Base-by-base conservation (phyloP, 2,113 vertebrate genomes). In the Lycocorax pyrrhopterus region DNA sequence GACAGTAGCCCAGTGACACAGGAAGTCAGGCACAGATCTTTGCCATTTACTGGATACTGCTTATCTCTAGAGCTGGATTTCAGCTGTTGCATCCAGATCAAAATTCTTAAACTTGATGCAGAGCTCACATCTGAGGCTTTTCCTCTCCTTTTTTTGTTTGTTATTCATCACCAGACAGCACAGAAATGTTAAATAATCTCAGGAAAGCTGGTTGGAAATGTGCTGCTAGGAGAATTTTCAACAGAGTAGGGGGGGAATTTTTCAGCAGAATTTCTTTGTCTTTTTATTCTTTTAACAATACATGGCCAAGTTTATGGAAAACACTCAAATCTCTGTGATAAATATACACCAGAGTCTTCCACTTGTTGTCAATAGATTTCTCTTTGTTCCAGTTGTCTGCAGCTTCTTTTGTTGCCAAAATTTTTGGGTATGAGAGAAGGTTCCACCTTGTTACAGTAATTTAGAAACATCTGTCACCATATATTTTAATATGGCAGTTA, bases 391-490 rank as follows among this genome's bases (percentile, higher is more conserved):
- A 89, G 80, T 46, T 96, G 80, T 96, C 92, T 92, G 26, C 53
- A 86, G 73, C 69, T 87, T 90, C 69, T 90, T 96, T 93, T 96
- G 83, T 94, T 91, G 83, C 43, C 59, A 93, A 32, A 75, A 69
- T 59, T 75, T 95, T 71, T 87, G 76, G 18, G 73, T 96, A 79
- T 84, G 73, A 72, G 90, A 90, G 79, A 75, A 93, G 51, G 87
- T 92, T 95, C 86, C 62, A 87, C 93, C 91, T 96, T 82, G 80
- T 96, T 94, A 95, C 92, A 93, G 94, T 75, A 86, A 96, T 94
- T 96, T 93, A 89, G 75, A 96, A 96, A 90, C 96, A 96, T 95
- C 96, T 96, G 95, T 76, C 51, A 55, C 80, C 92, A 93, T 96
- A 90, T 94, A 93, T 97, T 97, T 96, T 90, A 91, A 35, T 87